phyloP scores from a whole-genome alignment of 1,140 invertebrate species.

The Neotoxoptera formosana region DNA sequence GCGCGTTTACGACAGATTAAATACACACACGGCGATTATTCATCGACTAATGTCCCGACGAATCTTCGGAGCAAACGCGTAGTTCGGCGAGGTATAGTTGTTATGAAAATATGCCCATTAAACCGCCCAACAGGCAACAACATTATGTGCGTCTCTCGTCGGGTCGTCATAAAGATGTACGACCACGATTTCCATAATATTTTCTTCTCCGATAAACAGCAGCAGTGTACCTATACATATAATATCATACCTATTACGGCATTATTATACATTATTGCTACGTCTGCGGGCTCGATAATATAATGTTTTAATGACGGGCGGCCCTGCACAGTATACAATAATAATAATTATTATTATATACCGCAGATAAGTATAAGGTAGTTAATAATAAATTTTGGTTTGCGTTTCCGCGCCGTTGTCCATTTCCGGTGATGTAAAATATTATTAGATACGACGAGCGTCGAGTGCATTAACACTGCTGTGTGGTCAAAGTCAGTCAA shows the following conservation, averaged over 20 bases:
- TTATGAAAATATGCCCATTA: constrained; percentile 8
- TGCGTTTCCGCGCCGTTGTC: not conserved
- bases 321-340: no score
- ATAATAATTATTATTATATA: not conserved
- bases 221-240: not conserved
- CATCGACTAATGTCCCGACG: constrained; percentile 17
- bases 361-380: not conserved
- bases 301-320: not conserved
- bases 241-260: not conserved
- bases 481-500: no score
- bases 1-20: constrained; percentile 12
- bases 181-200: constrained; percentile 7
- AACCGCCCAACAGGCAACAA: not conserved
- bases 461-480: no score
- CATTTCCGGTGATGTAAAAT: not conserved
- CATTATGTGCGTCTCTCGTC: not conserved
- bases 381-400: constrained; percentile 16
- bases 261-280: not conserved
- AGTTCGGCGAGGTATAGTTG: not conserved
- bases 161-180: not conserved
- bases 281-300: not conserved
- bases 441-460: not conserved
- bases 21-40: not conserved
- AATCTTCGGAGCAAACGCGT: not conserved
- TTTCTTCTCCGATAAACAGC: constrained; percentile 4